Evolutionary conservation across 2,797 vertebrate species (phyloP).

Genomic region (Cyprinodon diabolis): DNA sequence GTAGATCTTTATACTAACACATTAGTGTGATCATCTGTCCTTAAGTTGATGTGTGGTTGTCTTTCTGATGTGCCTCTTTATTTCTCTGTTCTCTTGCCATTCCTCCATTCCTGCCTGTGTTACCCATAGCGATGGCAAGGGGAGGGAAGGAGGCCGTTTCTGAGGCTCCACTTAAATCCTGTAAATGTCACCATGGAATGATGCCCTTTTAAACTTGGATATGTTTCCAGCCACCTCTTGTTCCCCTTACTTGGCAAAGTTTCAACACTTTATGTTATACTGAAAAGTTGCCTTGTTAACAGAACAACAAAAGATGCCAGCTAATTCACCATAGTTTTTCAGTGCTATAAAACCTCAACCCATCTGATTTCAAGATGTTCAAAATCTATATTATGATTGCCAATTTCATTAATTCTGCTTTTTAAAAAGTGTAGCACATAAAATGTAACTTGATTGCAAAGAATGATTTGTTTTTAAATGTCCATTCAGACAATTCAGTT

Average conservation of each 20-base stretch:
- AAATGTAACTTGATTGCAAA: no score
- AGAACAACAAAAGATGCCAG: constrained; percentile 14
- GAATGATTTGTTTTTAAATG: no score
- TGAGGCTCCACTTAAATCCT: constrained; percentile 53
- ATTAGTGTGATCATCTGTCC: constrained; percentile 67
- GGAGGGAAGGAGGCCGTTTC: constrained; percentile 54
- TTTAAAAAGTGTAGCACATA: no score
- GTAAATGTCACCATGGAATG: constrained; percentile 78
- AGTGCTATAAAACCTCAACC: not conserved
- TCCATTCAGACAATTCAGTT: no score
- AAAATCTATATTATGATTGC: no score
- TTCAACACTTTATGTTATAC: constrained; percentile 44
- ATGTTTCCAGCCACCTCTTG: constrained; percentile 66
- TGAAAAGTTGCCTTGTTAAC: constrained; percentile 24
- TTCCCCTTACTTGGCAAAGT: constrained; percentile 50
- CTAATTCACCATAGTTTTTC: constrained; percentile 1
- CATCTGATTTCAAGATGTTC: no score
- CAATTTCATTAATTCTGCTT: no score
- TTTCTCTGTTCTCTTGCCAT: constrained; percentile 73
- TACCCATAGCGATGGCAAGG: constrained; percentile 76
- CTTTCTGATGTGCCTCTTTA: constrained; percentile 50
- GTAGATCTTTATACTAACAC: constrained; percentile 69
- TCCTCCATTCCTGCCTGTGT: constrained; percentile 73
- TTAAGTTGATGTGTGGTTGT: constrained; percentile 62
- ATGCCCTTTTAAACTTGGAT: constrained; percentile 78